A percentile compares a stretch with the other conserved stretches of the same genome.
phyloP scores from a whole-genome alignment of 2,797 vertebrate species.

The Tenualosa ilisha region DNA sequence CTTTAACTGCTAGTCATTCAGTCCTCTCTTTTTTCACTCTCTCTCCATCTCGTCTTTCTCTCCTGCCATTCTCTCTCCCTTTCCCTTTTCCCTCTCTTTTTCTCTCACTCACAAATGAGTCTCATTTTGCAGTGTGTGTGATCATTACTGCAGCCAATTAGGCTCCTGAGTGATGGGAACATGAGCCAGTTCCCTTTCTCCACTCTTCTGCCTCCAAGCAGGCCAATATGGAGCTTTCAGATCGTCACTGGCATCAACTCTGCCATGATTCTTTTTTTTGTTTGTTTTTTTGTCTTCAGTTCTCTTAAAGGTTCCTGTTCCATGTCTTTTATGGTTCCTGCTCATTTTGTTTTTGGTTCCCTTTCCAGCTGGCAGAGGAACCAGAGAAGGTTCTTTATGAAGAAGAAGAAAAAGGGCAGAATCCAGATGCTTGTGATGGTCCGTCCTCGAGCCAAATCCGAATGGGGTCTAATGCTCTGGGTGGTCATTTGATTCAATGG shows the following conservation, averaged over 20 bases:
- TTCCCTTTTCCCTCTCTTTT: background rate
- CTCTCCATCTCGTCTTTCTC: background rate
- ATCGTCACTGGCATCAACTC: background rate
- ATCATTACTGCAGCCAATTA: conserved; percentile 1
- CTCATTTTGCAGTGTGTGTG: background rate
- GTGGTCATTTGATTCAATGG: background rate
- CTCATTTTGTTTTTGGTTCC: background rate
- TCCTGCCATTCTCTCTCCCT: background rate
- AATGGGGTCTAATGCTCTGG: background rate
- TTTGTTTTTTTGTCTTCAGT: too few relatives aligned
- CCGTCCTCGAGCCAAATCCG: background rate
- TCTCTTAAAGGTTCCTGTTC: background rate
- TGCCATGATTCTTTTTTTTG: background rate
- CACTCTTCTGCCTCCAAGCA: background rate
- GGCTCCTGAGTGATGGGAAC: background rate
- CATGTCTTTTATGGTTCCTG: background rate
- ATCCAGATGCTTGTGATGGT: too few relatives aligned
- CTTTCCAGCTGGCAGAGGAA: background rate
- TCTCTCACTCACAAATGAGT: background rate
- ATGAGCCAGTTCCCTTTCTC: background rate
- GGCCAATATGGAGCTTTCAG: background rate
- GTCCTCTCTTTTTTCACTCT: background rate
- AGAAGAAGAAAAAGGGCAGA: background rate
- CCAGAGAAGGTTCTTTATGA: background rate
- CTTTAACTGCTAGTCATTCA: background rate